These are phyloP conservation scores for Python bivittatus DNA, from an alignment of 2,113 vertebrate genomes.

Conservation along the genomic window DNA sequence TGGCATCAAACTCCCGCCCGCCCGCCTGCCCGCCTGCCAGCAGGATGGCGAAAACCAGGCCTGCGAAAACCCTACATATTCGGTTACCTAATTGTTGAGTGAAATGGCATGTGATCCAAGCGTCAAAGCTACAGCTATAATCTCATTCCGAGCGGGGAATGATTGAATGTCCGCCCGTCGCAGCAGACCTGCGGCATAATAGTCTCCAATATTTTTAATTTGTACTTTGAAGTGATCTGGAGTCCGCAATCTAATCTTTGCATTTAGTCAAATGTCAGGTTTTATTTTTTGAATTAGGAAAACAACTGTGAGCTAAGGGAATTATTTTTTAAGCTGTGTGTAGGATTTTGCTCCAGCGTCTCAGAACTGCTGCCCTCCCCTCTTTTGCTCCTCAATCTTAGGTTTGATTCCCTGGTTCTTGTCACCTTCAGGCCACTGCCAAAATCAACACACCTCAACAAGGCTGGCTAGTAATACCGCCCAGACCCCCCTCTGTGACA, in stretches of 20 bases:
- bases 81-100: conserved; percentile 74
- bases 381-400: background rate
- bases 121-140: conserved; percentile 72
- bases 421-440: background rate
- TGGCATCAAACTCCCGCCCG: conserved; percentile 72
- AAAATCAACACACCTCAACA: background rate
- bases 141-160: conserved; percentile 72
- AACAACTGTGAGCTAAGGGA: conserved; percentile 51
- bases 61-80: conserved; percentile 68
- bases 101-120: conserved; percentile 75
- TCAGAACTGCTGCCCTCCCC: background rate
- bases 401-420: background rate
- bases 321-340: conserved; percentile 33
- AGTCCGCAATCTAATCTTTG: conserved; percentile 67
- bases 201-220: conserved; percentile 69
- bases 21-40: conserved; percentile 30
- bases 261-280: conserved; percentile 50
- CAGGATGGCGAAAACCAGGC: conserved; percentile 76
- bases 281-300: conserved; percentile 48
- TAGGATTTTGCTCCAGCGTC: background rate
- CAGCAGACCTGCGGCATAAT: conserved; percentile 68
- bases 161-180: conserved; percentile 68
- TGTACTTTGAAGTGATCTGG: conserved; percentile 74
- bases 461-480: too few species aligned
- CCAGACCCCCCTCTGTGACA: too few species aligned